These are phyloP conservation scores for Patella depressa DNA, from an alignment of 2,888 invertebrate genomes.

Conservation along the genomic window DNA sequence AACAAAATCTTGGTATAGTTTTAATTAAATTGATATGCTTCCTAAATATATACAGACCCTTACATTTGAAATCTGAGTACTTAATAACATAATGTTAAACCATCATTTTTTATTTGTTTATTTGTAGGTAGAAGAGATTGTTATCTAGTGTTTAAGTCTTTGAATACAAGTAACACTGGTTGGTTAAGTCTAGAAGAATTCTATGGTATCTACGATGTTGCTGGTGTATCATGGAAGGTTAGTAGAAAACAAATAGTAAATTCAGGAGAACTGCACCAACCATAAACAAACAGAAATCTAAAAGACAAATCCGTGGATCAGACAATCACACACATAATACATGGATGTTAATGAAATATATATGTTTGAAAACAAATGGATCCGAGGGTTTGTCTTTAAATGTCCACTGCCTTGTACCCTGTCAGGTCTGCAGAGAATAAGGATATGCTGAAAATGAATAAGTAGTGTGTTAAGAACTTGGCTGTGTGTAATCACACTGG, in stretches of 20 bases:
- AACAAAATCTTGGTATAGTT: no score
- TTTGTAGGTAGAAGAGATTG: slow-evolving; percentile 79
- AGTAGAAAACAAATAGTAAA: slow-evolving; percentile 12
- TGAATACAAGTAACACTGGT: slow-evolving; percentile 81
- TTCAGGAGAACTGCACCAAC: neutral
- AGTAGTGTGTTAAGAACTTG: no score
- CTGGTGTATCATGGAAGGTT: slow-evolving; percentile 81
- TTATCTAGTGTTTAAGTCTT: slow-evolving; percentile 84
- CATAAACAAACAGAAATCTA: neutral
- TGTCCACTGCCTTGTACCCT: no score
- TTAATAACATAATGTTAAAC: no score
- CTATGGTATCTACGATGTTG: slow-evolving; percentile 80
- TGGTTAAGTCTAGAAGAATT: slow-evolving; percentile 82
- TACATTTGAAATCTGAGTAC: no score
- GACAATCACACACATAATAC: neutral
- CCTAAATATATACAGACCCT: no score
- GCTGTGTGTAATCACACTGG: no score
- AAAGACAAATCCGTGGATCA: neutral
- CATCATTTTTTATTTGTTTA: neutral
- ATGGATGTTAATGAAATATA: neutral
- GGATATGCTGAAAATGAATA: no score
- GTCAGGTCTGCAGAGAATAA: no score
- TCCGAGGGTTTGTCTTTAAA: no score
- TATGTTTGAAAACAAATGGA: neutral
- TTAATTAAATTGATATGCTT: no score